Evolutionary conservation across 2,888 invertebrate species (phyloP).

Genomic region (Ennomos fuscantarius): DNA sequence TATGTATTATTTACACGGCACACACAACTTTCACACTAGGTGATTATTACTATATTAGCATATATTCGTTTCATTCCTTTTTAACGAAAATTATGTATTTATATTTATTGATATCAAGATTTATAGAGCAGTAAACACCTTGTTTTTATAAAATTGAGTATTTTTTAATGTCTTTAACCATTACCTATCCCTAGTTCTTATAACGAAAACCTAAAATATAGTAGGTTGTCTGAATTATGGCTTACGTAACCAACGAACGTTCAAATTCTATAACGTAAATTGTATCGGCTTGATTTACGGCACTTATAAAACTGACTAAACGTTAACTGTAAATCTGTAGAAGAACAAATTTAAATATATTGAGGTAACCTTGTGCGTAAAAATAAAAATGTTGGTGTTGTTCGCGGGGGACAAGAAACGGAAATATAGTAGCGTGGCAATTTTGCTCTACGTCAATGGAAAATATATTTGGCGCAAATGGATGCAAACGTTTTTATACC

Average conservation of each 20-base stretch:
- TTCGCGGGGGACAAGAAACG: slow-evolving; percentile 51
- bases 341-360: slow-evolving; percentile 44
- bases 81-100: no score
- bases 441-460: slow-evolving; percentile 37
- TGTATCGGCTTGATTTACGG: slow-evolving; percentile 34
- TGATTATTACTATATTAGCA: no score
- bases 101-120: no score
- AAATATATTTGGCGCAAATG: slow-evolving; percentile 37
- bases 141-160: no score
- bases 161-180: no score
- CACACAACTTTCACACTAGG: no score
- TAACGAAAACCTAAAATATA: slow-evolving; percentile 5
- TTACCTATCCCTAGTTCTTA: background rate
- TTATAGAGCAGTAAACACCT: no score
- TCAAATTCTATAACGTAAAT: no score
- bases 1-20: no score
- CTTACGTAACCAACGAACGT: slow-evolving; percentile 14
- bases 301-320: slow-evolving; percentile 34
- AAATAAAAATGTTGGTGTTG: slow-evolving; percentile 52
- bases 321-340: slow-evolving; percentile 36
- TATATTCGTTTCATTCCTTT: no score
- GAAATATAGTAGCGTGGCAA: slow-evolving; percentile 43
- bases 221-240: slow-evolving; percentile 29
- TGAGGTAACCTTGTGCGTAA: slow-evolving; percentile 55
- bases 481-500: slow-evolving; percentile 9